Conservation (phyloP, 2,797 vertebrate genomes). For the Kryptolebias ocellatus region DNA sequence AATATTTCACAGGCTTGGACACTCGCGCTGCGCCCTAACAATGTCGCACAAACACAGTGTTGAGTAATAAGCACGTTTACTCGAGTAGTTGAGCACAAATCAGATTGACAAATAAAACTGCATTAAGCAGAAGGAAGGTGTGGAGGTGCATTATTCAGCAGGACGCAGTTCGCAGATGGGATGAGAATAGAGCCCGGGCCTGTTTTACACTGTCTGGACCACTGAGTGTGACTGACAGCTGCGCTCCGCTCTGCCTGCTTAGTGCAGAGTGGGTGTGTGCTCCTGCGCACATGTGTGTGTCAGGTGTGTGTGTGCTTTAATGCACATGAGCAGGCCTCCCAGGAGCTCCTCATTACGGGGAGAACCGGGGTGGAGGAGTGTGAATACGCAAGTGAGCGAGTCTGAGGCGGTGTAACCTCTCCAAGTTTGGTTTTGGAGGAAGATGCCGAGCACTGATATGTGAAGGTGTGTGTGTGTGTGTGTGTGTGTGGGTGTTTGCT, state of each 20-base stretch:
- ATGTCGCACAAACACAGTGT: constrained; percentile 34
- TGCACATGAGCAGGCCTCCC: constrained; percentile 62
- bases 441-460: constrained; percentile 38
- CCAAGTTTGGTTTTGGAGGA: constrained; percentile 50
- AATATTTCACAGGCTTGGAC: constrained; percentile 7
- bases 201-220: constrained; percentile 79
- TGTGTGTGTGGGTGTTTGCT: constrained; percentile 47
- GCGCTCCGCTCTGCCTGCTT: constrained; percentile 73
- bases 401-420: constrained; percentile 56
- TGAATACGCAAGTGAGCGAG: constrained; percentile 61
- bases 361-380: constrained; percentile 44
- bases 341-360: constrained; percentile 68
- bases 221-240: constrained; percentile 81
- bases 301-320: constrained; percentile 61
- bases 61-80: constrained; percentile 18
- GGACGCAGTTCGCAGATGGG: constrained; percentile 76
- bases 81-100: constrained; percentile 13
- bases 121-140: constrained; percentile 52
- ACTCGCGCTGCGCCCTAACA: background rate
- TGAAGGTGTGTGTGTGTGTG: background rate
- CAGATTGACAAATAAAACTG: constrained; percentile 43
- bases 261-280: constrained; percentile 68
- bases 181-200: constrained; percentile 73
- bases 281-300: constrained; percentile 55
- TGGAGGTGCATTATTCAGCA: constrained; percentile 76